phyloP scores from a whole-genome alignment of 2,888 invertebrate species.

The Unio delphinus region DNA sequence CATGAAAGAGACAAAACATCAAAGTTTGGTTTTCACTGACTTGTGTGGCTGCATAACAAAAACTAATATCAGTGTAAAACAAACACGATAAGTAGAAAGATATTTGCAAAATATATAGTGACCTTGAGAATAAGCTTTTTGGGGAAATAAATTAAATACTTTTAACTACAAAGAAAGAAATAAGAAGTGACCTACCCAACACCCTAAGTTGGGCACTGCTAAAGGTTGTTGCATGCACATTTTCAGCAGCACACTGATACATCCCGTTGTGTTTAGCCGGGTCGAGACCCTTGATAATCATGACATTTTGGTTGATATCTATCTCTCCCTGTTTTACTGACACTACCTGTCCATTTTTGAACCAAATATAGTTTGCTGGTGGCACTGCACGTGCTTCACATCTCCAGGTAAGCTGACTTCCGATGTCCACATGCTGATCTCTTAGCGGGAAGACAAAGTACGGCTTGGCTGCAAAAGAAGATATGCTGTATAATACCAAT shows the following conservation, averaged over 20 bases:
- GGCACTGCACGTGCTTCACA: constrained; percentile 63
- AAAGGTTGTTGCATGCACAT: constrained; percentile 81
- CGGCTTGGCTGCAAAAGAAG: constrained; percentile 57
- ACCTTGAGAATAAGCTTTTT: too few species aligned
- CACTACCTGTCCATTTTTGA: constrained; percentile 40
- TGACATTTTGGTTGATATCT: constrained; percentile 38
- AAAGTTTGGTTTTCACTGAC: too few species aligned
- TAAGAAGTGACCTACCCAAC: constrained; percentile 76
- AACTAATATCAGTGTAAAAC: too few species aligned
- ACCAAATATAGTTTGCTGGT: constrained; percentile 48
- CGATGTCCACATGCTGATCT: constrained; percentile 63
- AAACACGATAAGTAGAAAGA: too few species aligned
- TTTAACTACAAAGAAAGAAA: constrained; percentile 4
- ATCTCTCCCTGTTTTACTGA: constrained; percentile 28
- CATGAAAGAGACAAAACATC: too few species aligned
- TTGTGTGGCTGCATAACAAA: too few species aligned
- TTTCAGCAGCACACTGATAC: constrained; percentile 94
- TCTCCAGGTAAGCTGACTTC: constrained; percentile 60
- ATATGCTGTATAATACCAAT: too few species aligned
- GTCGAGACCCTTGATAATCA: constrained; percentile 49
- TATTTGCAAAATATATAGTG: too few species aligned
- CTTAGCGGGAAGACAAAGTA: constrained; percentile 64
- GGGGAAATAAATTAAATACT: neutral
- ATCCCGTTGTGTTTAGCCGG: constrained; percentile 85
- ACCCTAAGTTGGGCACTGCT: constrained; percentile 92